Evolutionary conservation across 2,113 vertebrate genomes (phyloP).

Genomic region (Hipposideros armiger): DNA sequence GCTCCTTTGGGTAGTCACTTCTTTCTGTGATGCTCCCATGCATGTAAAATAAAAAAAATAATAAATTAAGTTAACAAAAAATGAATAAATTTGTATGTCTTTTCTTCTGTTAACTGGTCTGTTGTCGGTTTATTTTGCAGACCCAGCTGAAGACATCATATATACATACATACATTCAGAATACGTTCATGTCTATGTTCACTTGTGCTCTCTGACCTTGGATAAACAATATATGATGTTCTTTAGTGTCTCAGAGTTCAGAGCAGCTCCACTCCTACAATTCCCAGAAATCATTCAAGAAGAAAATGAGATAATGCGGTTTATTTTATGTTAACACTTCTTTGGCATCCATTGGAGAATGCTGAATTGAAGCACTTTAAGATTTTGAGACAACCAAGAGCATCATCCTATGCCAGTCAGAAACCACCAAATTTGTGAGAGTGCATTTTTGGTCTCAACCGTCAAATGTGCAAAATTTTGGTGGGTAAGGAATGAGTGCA

Average conservation of each 20-base stretch:
- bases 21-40: not conserved
- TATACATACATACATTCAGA: accelerated
- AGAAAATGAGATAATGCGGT: not conserved
- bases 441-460: not conserved
- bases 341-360: not conserved
- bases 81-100: not conserved
- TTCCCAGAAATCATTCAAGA: not conserved
- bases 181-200: not conserved
- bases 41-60: not conserved
- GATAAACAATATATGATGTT: not conserved
- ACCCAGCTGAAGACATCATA: not conserved
- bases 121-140: not conserved
- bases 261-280: not conserved
- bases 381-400: not conserved
- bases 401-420: not conserved
- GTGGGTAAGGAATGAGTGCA: not conserved
- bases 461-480: not conserved
- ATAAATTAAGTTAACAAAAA: not conserved
- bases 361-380: not conserved
- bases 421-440: not conserved
- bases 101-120: not conserved
- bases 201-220: not conserved
- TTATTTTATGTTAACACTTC: not conserved
- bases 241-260: not conserved
- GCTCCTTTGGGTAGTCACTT: not conserved